phyloP scores from a whole-genome alignment of 2,113 vertebrate genomes.

The Chrysochloris asiatica region DNA sequence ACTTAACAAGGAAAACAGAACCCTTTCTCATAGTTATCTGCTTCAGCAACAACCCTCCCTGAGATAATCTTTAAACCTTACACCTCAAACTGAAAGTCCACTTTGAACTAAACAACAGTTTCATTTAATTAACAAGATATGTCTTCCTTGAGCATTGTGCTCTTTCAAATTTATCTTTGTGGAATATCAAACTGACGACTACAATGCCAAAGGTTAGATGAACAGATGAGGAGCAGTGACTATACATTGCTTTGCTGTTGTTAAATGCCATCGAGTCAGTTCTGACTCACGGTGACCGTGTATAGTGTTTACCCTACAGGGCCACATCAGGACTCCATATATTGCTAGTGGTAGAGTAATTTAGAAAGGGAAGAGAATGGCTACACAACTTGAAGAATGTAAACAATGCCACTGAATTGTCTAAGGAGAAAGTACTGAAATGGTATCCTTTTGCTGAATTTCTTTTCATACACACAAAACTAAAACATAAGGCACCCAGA shows the following conservation, averaged over 20 bases:
- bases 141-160: no score
- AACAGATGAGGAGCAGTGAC: not conserved
- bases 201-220: not conserved
- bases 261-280: no score
- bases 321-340: no score
- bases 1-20: rapidly evolving
- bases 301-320: no score
- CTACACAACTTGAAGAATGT: not conserved
- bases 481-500: not conserved
- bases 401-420: not conserved
- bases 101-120: not conserved
- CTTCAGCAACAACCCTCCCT: not conserved
- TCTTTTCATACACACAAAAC: not conserved
- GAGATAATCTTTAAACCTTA: not conserved
- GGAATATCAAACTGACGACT: not conserved
- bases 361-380: not conserved
- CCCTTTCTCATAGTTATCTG: not conserved
- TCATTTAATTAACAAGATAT: not conserved
- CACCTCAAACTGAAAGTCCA: not conserved
- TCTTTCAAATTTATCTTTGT: not conserved
- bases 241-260: not conserved
- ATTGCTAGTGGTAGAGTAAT: not conserved
- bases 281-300: no score
- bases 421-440: not conserved
- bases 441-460: not conserved